Percentiles rank a stretch among this genome's conserved stretches.
Conservation (phyloP, 2,113 vertebrate species). For the Catharus fuscescens region DNA sequence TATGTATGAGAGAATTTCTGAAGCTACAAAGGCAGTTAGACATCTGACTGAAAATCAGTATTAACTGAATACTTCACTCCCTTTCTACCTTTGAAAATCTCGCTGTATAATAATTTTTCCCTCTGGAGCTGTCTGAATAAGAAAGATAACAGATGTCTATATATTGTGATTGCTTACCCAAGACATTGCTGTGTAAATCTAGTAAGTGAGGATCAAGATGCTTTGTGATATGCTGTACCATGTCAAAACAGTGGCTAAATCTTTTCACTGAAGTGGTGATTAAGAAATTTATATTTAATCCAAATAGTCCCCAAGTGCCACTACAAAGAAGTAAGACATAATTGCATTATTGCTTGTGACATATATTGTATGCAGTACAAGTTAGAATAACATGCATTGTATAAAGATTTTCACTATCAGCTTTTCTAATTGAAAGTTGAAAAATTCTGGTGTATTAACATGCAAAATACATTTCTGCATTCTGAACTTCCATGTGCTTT, state of each 20-base stretch:
- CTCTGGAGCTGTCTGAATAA: conserved; percentile 52
- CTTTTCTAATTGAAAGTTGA: background rate
- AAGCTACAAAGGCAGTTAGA: conserved; percentile 10
- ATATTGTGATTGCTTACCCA: conserved; percentile 19
- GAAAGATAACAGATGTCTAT: conserved; percentile 41
- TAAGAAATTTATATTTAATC: conserved; percentile 55
- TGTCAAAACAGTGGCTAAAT: conserved; percentile 35
- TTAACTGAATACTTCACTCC: conserved; percentile 12
- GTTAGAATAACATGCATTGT: background rate
- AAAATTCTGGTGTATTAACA: background rate
- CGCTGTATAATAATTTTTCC: conserved; percentile 17
- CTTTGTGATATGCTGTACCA: conserved; percentile 18
- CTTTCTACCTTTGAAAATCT: conserved; percentile 46
- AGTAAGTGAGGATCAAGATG: conserved; percentile 37
- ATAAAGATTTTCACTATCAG: background rate
- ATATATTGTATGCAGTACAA: background rate
- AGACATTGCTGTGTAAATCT: conserved; percentile 38
- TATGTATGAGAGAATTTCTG: conserved; percentile 10
- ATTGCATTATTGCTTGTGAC: conserved; percentile 32
- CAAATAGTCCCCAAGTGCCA: conserved; percentile 19
- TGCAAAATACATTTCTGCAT: background rate
- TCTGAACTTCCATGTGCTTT: background rate
- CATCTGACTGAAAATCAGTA: conserved; percentile 10
- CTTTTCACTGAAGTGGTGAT: conserved; percentile 33
- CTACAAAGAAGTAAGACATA: conserved; percentile 23